These are phyloP conservation scores for Lates japonicus DNA, from an alignment of 2,797 vertebrate species.

Conservation along the genomic window DNA sequence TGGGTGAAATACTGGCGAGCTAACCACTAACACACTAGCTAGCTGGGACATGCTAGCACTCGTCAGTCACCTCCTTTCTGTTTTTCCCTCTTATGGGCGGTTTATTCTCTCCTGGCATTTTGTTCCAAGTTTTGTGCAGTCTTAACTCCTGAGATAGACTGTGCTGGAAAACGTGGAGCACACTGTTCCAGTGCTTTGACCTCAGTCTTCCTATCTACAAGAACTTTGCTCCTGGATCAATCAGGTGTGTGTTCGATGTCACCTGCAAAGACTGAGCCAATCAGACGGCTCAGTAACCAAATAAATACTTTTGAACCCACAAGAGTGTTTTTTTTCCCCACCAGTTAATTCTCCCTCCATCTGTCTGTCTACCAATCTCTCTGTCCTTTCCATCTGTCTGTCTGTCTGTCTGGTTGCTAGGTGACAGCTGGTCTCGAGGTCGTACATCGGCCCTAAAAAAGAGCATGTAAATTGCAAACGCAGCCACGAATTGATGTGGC, in stretches of 20 bases:
- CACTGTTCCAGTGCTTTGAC: background rate
- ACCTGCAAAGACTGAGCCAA: constrained; percentile 8
- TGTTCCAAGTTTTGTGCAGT: too few species aligned
- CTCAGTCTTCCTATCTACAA: background rate
- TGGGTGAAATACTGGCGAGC: too few species aligned
- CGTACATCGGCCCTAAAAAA: constrained; percentile 20
- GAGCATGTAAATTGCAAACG: constrained; percentile 40
- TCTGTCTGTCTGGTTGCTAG: constrained; percentile 50
- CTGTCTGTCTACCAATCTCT: constrained; percentile 25
- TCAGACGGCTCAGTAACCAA: background rate
- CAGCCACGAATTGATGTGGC: constrained; percentile 31
- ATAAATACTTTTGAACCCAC: background rate
- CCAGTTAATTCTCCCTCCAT: constrained; percentile 14
- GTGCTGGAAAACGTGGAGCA: too few species aligned
- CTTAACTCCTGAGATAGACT: too few species aligned
- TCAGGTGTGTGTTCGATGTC: constrained; percentile 7
- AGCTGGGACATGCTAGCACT: too few species aligned
- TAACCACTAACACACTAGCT: too few species aligned
- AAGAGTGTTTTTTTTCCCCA: background rate
- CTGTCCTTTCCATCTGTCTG: constrained; percentile 27
- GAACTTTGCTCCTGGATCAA: background rate
- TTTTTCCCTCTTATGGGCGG: too few species aligned
- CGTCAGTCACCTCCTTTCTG: too few species aligned
- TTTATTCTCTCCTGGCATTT: too few species aligned
- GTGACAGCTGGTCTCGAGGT: constrained; percentile 53